Conservation (phyloP, 2,888 invertebrate species). For the Physocephala rufipes region DNA sequence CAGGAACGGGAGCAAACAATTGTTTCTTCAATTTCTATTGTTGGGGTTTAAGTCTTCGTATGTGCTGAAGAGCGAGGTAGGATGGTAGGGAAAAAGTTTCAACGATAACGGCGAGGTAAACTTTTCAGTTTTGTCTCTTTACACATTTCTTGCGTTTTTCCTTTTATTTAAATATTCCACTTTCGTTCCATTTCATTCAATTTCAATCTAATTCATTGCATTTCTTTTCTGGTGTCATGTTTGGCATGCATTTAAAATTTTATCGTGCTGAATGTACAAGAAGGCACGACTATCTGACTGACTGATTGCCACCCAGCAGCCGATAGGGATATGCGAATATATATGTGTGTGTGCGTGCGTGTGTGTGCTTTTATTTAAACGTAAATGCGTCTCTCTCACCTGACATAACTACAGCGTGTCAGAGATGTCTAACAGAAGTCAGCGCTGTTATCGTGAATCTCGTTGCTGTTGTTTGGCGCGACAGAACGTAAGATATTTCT, state of each 20-base stretch:
- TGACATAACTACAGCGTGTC: background rate
- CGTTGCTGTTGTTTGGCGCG: background rate
- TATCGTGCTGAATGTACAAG: background rate
- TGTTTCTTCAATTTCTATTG: background rate
- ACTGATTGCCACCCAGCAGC: background rate
- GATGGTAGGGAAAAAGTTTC: background rate
- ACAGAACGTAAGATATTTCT: background rate
- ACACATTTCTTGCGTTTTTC: background rate
- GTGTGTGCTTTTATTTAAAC: background rate
- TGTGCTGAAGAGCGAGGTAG: background rate
- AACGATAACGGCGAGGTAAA: background rate
- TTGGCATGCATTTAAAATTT: constrained; percentile 26
- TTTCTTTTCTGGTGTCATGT: constrained; percentile 18
- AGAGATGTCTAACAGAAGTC: background rate
- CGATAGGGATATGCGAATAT: too few species aligned
- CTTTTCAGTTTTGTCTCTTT: background rate
- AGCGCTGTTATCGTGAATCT: background rate
- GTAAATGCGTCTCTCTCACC: too few species aligned
- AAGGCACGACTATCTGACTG: background rate
- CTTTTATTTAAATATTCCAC: background rate
- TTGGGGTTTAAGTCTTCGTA: background rate
- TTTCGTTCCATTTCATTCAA: background rate
- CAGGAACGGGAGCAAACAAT: too few species aligned
- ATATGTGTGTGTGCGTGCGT: constrained; percentile 9
- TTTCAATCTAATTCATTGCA: background rate